Conservation (phyloP, 2,113 vertebrate species). For the Microcebus ravelobensis region DNA sequence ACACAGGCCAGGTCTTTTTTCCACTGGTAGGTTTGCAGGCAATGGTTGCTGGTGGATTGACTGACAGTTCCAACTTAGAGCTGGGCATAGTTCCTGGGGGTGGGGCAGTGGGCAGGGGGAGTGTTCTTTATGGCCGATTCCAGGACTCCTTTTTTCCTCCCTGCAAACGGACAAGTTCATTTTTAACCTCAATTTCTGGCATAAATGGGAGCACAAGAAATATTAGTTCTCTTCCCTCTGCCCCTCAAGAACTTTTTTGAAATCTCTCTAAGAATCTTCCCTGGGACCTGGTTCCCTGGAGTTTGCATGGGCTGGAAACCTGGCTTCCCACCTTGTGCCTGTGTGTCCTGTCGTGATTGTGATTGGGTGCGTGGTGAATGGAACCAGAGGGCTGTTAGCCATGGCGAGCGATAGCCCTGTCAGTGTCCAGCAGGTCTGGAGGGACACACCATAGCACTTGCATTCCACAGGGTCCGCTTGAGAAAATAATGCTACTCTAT, state of each 20-base stretch:
- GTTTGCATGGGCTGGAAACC: background rate
- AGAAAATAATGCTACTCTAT: background rate
- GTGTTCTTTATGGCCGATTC: background rate
- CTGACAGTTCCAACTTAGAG: background rate
- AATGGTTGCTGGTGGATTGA: background rate
- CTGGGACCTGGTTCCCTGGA: background rate
- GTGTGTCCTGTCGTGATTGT: background rate
- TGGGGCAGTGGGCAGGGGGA: background rate
- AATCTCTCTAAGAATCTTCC: background rate
- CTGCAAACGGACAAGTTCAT: background rate
- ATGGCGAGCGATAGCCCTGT: background rate
- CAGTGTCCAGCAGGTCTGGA: accelerated
- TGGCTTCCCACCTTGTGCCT: background rate
- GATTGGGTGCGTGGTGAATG: background rate
- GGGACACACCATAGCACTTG: background rate
- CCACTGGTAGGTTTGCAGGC: background rate
- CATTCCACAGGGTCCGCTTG: background rate
- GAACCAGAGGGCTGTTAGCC: background rate
- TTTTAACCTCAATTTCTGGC: background rate
- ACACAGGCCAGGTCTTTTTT: background rate
- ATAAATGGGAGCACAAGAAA: background rate
- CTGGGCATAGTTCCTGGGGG: background rate
- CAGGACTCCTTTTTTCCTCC: background rate
- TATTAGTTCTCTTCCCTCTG: background rate
- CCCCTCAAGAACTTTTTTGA: background rate